A percentile compares a stretch with the other conserved stretches of the same genome.
Conservation (phyloP, 2,888 invertebrate species). For the Rosalia funebris region DNA sequence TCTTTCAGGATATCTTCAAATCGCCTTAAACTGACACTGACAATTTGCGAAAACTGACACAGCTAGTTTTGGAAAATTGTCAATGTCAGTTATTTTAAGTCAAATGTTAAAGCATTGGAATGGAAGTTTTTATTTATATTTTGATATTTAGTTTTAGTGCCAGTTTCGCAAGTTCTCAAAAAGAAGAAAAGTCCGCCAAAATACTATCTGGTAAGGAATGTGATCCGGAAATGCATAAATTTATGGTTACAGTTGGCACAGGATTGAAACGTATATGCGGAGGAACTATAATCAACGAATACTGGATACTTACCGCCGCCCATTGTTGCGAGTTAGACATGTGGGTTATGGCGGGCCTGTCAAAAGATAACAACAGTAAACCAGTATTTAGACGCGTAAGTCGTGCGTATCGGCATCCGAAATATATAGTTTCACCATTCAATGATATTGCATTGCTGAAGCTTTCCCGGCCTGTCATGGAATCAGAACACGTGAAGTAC, state of each 20-base stretch:
- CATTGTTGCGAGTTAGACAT: neutral
- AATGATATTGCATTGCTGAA: constrained; percentile 2
- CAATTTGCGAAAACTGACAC: no score
- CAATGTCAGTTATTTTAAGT: no score
- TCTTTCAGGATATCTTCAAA: no score
- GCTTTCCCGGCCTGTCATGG: neutral
- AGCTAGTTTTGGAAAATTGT: no score
- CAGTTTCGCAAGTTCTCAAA: neutral
- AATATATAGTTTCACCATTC: neutral
- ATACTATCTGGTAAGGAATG: constrained; percentile 4
- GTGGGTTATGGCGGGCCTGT: constrained; percentile 5
- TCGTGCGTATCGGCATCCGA: neutral
- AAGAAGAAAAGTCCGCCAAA: neutral
- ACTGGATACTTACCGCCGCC: constrained; percentile 20
- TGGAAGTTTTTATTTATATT: neutral
- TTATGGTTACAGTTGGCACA: neutral
- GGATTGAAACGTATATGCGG: neutral
- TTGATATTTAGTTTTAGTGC: neutral
- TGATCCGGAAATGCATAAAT: neutral
- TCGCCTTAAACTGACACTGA: no score
- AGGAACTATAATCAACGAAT: constrained; percentile 11
- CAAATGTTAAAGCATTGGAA: no score
- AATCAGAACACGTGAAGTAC: neutral
- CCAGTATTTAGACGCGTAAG: neutral
- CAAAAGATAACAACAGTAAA: neutral